Conservation (phyloP, 1,140 invertebrate species). For the Trachymyrmex septentrionalis region DNA sequence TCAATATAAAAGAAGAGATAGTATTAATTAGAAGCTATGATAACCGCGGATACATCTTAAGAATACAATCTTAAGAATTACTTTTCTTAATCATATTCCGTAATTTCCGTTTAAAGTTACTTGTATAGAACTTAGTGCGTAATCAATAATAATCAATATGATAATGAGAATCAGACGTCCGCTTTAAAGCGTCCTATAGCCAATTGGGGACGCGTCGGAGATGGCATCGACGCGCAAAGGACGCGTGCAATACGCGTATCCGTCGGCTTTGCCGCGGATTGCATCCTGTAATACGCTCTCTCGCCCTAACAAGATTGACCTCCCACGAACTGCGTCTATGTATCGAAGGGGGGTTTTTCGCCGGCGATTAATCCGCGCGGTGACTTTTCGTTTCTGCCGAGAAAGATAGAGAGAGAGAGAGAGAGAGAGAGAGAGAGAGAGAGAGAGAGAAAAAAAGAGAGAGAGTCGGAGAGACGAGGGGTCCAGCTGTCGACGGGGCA, state of each 20-base stretch:
- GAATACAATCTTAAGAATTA: background rate
- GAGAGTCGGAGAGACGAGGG: conserved; percentile 43
- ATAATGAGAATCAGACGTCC: background rate
- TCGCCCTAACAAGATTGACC: conserved; percentile 71
- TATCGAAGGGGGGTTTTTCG: conserved; percentile 46
- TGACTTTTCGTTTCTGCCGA: conserved; percentile 70
- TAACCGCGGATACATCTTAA: background rate
- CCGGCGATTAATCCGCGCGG: conserved; percentile 69
- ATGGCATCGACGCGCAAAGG: background rate
- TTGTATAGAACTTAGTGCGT: background rate
- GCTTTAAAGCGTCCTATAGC: background rate
- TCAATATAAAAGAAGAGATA: background rate
- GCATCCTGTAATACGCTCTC: conserved; percentile 67
- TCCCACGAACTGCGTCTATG: conserved; percentile 15
- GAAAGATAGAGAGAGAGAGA: too few relatives aligned
- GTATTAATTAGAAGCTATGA: background rate
- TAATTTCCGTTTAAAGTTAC: background rate
- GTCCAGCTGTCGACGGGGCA: conserved; percentile 74
- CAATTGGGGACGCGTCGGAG: background rate
- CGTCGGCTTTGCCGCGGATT: conserved; percentile 45
- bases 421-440: conserved; percentile 2
- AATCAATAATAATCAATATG: background rate
- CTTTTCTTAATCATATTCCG: background rate
- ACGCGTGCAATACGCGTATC: conserved; percentile 7
- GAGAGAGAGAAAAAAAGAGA: background rate